Evolutionary conservation across 53 echinoderm and acorn worm genomes (phyloP), one percentile per base, ranked within the genome.

Genomic region (Zoroaster sp.): DNA sequence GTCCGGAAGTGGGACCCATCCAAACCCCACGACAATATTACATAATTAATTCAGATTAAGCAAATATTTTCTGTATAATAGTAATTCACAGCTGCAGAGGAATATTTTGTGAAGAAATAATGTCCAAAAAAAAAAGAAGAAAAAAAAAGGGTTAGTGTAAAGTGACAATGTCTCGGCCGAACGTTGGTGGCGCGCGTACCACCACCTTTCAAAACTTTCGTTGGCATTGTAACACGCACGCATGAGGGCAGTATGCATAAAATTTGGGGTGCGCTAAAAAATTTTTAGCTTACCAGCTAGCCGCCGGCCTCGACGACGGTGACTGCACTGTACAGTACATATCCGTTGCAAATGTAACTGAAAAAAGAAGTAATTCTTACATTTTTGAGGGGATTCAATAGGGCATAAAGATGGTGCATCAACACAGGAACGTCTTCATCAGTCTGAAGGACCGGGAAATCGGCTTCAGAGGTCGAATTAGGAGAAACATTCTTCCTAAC

Each of bases 401-500:
- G 49, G 51, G 15, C 0, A 4, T 15, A 35, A 88, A 21, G 77
- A 89, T 89, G 89, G 89, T 80, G 69, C 72, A 69, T 43, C 79
- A 72, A 89, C 70, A 49, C 53, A 71, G 40, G 70, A 90, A 83
- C 77, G 66, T 90, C 34, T 66, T 83, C 40, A 46, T 70, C 17
- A 77, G 74, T 35, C 83, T 90, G 30, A 67, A 74, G 49, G 63
- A 49, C 28, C 74, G 90, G 43, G 83, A 90, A 43, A 83, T 82
- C 14, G 90, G 90, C 9, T 74, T 73, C 31, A 18, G 43, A 59
- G 75, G 68, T 18, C 63, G 44, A 42, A 43, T 44, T 38, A 38
- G 83, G 25, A 73, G 37, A 59, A 74, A 83, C 74, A 81, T 73
- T 23, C 73, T 90, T 63, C 42, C 74, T 0, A 18, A 55, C 59